A percentile compares a stretch with the other conserved stretches of the same genome.
phyloP scores from a whole-genome alignment of 2,113 vertebrate species.

The Apodemus speciosus region DNA sequence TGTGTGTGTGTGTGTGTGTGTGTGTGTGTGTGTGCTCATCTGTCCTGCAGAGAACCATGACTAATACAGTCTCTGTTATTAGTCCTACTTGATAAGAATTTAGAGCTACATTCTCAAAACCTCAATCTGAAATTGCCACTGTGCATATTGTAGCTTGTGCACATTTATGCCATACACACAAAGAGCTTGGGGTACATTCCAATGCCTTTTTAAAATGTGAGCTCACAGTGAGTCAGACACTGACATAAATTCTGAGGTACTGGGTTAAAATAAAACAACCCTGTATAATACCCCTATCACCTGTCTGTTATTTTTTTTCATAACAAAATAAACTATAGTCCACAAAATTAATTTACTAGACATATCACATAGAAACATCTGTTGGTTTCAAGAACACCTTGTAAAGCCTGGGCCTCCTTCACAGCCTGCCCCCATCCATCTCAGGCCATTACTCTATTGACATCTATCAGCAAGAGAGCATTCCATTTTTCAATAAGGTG shows the following conservation, averaged over 20 bases:
- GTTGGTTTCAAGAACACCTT: background rate
- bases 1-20: background rate
- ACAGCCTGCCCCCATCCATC: background rate
- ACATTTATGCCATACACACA: background rate
- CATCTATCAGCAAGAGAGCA: background rate
- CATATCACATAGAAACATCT: background rate
- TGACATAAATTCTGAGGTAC: background rate
- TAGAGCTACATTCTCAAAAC: background rate
- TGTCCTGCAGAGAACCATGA: too few relatives aligned
- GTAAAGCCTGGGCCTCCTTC: background rate
- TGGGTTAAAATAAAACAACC: background rate
- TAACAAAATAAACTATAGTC: background rate
- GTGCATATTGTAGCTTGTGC: background rate
- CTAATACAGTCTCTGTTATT: background rate
- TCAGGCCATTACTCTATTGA: background rate
- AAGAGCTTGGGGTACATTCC: background rate
- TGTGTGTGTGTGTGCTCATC: background rate
- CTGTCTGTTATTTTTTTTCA: background rate
- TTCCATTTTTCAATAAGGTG: slow-evolving; percentile 1
- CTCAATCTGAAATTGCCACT: background rate
- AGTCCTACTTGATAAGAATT: background rate
- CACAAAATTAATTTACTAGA: slow-evolving; percentile 42
- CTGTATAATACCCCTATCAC: background rate
- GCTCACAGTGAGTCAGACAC: background rate
- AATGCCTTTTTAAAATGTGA: background rate